phyloP scores from a whole-genome alignment of 2,797 vertebrate species.

The Ptychadena robeensis region DNA sequence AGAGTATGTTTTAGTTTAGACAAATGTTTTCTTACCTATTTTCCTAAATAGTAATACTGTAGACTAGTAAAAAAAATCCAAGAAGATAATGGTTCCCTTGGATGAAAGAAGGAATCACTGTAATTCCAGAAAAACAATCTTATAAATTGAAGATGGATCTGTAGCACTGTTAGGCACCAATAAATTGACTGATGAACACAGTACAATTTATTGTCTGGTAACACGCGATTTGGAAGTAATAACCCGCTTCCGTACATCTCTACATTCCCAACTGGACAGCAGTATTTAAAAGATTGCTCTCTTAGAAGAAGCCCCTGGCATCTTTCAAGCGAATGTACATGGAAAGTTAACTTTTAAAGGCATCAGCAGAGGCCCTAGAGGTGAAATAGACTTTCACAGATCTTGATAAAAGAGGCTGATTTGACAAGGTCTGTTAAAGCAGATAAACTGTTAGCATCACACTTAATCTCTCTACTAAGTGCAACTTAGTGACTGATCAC shows the following conservation, averaged over 20 bases:
- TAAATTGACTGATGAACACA: conserved; percentile 2
- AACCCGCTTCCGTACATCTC: conserved; percentile 26
- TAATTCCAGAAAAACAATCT: neutral
- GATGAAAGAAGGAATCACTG: neutral
- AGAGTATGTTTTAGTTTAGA: no score
- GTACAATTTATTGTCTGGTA: conserved; percentile 25
- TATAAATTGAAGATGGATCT: conserved; percentile 16
- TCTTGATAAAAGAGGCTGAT: conserved; percentile 55
- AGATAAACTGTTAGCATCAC: conserved; percentile 53
- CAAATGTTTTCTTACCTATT: no score
- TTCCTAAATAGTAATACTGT: no score
- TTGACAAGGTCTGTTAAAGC: conserved; percentile 40
- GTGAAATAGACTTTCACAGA: conserved; percentile 50
- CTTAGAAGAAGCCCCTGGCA: neutral
- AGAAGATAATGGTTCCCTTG: neutral
- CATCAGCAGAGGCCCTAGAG: conserved; percentile 29
- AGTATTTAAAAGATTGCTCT: conserved; percentile 22
- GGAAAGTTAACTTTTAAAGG: conserved; percentile 53
- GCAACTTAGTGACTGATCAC: conserved; percentile 54
- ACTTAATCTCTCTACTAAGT: conserved; percentile 61
- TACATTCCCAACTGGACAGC: conserved; percentile 46
- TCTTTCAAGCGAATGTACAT: neutral
- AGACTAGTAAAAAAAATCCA: neutral
- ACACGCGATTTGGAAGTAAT: conserved; percentile 26
- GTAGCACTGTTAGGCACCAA: conserved; percentile 6